These are phyloP conservation scores for Sturnus vulgaris DNA, from an alignment of 2,113 vertebrate genomes.

Conservation along the genomic window DNA sequence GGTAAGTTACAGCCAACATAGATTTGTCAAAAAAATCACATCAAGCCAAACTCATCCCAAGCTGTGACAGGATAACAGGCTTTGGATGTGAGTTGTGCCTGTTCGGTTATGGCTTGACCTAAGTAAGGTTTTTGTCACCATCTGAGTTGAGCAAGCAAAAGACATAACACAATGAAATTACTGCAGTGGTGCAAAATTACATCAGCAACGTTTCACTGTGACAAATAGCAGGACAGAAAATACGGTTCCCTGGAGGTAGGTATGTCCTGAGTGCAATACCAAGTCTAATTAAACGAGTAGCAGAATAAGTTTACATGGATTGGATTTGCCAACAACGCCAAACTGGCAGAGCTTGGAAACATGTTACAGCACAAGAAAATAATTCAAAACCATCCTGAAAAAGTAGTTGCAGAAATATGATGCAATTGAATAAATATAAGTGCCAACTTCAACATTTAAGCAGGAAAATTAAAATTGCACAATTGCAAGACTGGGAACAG, in stretches of 20 bases:
- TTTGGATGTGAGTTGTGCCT: background rate
- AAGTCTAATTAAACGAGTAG: background rate
- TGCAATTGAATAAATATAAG: background rate
- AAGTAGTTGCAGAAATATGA: conserved; percentile 1
- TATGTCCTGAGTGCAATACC: background rate
- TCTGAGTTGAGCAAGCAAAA: background rate
- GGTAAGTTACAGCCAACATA: background rate
- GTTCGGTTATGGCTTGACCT: background rate
- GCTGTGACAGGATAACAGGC: background rate
- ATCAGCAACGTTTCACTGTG: background rate
- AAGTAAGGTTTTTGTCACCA: background rate
- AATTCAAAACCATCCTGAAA: background rate
- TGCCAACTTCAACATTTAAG: background rate
- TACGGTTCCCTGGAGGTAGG: background rate
- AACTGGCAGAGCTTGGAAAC: background rate
- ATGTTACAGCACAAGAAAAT: background rate
- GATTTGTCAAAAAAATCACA: background rate
- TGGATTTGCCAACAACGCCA: background rate
- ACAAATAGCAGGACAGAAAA: background rate
- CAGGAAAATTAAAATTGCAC: background rate
- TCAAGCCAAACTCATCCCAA: background rate
- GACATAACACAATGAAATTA: background rate
- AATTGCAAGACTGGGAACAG: background rate
- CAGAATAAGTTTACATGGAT: background rate
- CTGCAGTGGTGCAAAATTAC: background rate